Percentiles rank a stretch among this genome's conserved stretches.
Conservation (phyloP, 2,797 vertebrate genomes). For the Arnoldichthys spilopterus region DNA sequence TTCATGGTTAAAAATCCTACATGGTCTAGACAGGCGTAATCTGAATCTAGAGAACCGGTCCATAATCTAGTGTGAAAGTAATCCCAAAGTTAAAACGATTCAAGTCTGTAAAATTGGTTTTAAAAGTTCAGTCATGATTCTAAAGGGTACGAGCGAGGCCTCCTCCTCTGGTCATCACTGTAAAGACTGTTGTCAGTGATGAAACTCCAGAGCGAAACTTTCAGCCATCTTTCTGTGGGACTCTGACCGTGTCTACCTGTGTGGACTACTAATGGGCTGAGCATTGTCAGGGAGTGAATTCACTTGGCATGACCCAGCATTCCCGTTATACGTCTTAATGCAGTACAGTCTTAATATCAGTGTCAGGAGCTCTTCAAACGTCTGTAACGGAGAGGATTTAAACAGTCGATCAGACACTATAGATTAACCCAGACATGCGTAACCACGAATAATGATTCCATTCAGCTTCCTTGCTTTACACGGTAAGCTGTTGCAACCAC, state of each 20-base stretch:
- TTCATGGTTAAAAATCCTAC: too few species aligned
- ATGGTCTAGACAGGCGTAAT: background rate
- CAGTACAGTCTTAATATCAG: conserved; percentile 23
- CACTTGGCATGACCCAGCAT: conserved; percentile 44
- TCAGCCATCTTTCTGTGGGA: conserved; percentile 42
- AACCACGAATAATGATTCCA: background rate
- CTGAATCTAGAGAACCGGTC: background rate
- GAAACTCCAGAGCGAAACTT: conserved; percentile 41
- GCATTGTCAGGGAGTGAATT: conserved; percentile 57
- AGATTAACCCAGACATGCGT: background rate
- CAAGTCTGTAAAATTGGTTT: background rate
- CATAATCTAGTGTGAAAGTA: background rate
- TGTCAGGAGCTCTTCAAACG: background rate
- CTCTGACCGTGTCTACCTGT: conserved; percentile 48
- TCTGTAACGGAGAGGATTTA: background rate
- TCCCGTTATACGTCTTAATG: conserved; percentile 44
- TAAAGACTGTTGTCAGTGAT: background rate
- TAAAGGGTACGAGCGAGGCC: background rate
- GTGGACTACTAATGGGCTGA: conserved; percentile 56
- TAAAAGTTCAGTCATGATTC: background rate
- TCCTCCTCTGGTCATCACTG: background rate
- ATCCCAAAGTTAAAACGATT: background rate
- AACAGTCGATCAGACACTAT: background rate
- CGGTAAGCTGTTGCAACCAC: too few species aligned
- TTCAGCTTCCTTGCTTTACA: background rate